Evolutionary conservation across 2,797 vertebrate genomes (phyloP), one percentile per base, ranked within the genome.

Genomic region (Aphelocoma californica): DNA sequence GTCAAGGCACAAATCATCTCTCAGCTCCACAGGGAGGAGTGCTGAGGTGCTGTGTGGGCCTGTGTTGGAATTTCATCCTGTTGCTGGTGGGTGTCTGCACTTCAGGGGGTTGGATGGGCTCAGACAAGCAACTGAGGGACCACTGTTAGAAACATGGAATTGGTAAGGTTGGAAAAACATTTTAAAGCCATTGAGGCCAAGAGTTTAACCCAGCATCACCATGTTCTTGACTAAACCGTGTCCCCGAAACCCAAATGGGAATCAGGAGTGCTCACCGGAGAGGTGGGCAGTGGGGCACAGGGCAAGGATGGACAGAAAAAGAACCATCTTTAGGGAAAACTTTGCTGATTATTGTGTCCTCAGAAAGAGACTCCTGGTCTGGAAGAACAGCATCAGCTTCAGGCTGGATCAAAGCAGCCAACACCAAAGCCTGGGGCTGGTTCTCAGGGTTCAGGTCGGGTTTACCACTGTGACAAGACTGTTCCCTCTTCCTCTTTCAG

Each of bases 201-300:
- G 19, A 31, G 8, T 19, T 23, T 19, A 23, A 42, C 10, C 8
- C n/a, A 40, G 38, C 10, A 19, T 2, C 38, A 15, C 14, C 0
- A 0, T 29, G 17, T 21, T 70, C 28, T 31, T 2, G 29, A 13
- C 18, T 12, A 12, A 40, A 51, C 3, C 21, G 8, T 5, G 4
- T 20, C 48, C 8, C 58, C 21, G 65, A 40, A 83, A 17, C 10
- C 54, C 45, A 12, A 0, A 4, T 25, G 47, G 67, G 56, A 62
- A 20, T 18, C 1, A 10, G 45, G 40, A 53, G 11, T 9, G 36
- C 53, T 64, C 29, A 14, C 16, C 5, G 14, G 25, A 75, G 45
- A 58, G 47, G 4, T 14, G 32, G 77, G 44, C 38, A 54, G 20
- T 1, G 45, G n/a, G 21, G 34, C 62, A 54, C 7, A 6, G 58